Evolutionary conservation across 2,888 invertebrate genomes (phyloP).

Genomic region (Pantelozetes paolii): DNA sequence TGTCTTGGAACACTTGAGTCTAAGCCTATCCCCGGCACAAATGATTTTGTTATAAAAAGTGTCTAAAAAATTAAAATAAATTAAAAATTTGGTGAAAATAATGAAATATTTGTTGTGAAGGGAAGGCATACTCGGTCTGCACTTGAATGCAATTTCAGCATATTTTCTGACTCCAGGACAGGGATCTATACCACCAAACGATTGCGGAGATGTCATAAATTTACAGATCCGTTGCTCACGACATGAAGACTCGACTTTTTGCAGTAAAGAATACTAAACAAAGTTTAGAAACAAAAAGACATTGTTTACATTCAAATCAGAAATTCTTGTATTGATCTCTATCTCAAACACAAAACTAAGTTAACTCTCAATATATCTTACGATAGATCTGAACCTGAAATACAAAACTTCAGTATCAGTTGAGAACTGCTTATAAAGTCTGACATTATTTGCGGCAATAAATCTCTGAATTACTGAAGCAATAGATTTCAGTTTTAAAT

Average conservation of each 20-base stretch:
- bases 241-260: slow-evolving; percentile 89
- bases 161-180: slow-evolving; percentile 87
- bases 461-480: neutral
- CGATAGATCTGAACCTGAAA: no score
- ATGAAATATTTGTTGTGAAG: slow-evolving; percentile 1
- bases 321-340: neutral
- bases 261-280: slow-evolving; percentile 56
- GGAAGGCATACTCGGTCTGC: slow-evolving; percentile 78
- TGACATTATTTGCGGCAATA: neutral
- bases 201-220: slow-evolving; percentile 77
- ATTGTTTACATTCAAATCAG: slow-evolving; percentile 6
- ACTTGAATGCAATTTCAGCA: slow-evolving; percentile 93
- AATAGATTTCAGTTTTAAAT: neutral
- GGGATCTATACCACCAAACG: slow-evolving; percentile 76
- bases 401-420: neutral
- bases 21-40: slow-evolving; percentile 83
- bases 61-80: slow-evolving; percentile 60
- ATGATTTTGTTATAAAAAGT: slow-evolving; percentile 89
- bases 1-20: slow-evolving; percentile 79
- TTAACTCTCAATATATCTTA: no score
- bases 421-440: no score
- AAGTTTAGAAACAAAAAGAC: slow-evolving; percentile 44
- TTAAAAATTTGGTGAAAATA: neutral
- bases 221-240: slow-evolving; percentile 88
- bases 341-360: neutral